These are phyloP conservation scores for Rhagium mordax DNA, from an alignment of 2,888 invertebrate genomes.

Conservation along the genomic window DNA sequence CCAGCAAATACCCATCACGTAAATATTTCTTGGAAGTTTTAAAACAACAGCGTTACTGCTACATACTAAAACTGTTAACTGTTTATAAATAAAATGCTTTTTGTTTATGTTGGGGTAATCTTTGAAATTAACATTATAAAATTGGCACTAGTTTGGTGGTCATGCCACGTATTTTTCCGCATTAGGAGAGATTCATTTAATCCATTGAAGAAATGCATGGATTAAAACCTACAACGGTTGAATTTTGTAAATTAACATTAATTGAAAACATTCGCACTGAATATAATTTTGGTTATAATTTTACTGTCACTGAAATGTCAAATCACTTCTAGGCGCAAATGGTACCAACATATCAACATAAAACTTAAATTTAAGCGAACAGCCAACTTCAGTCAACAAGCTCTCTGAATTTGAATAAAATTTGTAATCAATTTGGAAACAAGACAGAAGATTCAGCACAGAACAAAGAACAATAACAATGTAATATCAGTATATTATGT, in stretches of 20 bases:
- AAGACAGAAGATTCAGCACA: too few relatives aligned
- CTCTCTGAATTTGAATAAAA: too few relatives aligned
- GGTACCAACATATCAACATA: neutral
- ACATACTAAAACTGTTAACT: constrained; percentile 57
- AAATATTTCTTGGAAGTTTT: constrained; percentile 34
- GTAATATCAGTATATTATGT: too few relatives aligned
- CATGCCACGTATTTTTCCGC: constrained; percentile 44
- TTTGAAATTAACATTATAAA: constrained; percentile 60
- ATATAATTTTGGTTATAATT: constrained; percentile 33
- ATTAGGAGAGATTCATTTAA: constrained; percentile 41
- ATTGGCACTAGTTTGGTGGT: constrained; percentile 50
- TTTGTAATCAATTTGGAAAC: too few relatives aligned
- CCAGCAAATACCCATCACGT: constrained; percentile 84
- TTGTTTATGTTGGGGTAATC: constrained; percentile 64
- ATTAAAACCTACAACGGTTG: constrained; percentile 24
- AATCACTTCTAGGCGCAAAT: neutral
- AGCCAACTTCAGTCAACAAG: too few relatives aligned
- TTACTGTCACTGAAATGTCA: constrained; percentile 24
- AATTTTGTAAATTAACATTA: constrained; percentile 13
- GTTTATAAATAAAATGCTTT: constrained; percentile 34
- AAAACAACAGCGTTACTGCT: constrained; percentile 39
- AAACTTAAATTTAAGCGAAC: neutral
- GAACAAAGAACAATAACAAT: too few relatives aligned
- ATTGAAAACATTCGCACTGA: neutral
- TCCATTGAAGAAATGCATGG: constrained; percentile 44